Conservation (phyloP, 2,797 vertebrate species). For the Pelodytes ibericus region DNA sequence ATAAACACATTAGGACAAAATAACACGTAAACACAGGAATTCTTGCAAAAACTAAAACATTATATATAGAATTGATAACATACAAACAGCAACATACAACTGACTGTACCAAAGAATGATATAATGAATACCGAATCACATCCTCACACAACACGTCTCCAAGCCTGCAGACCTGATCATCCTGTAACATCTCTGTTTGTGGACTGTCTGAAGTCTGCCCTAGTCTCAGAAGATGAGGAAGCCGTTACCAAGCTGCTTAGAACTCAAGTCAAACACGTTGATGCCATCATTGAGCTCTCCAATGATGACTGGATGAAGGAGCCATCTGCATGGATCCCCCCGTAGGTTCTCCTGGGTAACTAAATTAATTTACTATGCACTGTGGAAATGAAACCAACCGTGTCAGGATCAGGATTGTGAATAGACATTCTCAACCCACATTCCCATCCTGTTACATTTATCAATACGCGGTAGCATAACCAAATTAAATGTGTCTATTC, state of each 20-base stretch:
- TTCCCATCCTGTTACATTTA: too few species aligned
- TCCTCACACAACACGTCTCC: too few species aligned
- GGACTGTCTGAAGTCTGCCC: constrained; percentile 60
- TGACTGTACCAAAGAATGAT: neutral
- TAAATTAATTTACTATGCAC: neutral
- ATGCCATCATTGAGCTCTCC: constrained; percentile 67
- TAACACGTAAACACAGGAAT: constrained; percentile 21
- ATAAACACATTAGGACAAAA: constrained; percentile 3
- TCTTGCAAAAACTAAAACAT: neutral
- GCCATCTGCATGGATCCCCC: constrained; percentile 63
- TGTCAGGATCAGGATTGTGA: too few species aligned
- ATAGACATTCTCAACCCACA: too few species aligned
- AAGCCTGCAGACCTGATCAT: constrained; percentile 59
- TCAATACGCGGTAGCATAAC: too few species aligned
- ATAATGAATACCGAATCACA: neutral
- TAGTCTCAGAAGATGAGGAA: constrained; percentile 56
- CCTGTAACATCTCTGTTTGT: constrained; percentile 62
- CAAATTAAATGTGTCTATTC: too few species aligned
- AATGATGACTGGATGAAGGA: constrained; percentile 76
- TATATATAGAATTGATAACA: neutral
- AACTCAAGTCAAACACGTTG: constrained; percentile 55
- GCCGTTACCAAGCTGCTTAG: constrained; percentile 56
- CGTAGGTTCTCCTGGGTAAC: constrained; percentile 67
- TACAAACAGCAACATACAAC: neutral
- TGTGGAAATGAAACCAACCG: too few species aligned